Percentiles rank a stretch among this genome's conserved stretches.
Evolutionary conservation across 2,797 vertebrate genomes (phyloP).

Genomic region (Esox lucius): DNA sequence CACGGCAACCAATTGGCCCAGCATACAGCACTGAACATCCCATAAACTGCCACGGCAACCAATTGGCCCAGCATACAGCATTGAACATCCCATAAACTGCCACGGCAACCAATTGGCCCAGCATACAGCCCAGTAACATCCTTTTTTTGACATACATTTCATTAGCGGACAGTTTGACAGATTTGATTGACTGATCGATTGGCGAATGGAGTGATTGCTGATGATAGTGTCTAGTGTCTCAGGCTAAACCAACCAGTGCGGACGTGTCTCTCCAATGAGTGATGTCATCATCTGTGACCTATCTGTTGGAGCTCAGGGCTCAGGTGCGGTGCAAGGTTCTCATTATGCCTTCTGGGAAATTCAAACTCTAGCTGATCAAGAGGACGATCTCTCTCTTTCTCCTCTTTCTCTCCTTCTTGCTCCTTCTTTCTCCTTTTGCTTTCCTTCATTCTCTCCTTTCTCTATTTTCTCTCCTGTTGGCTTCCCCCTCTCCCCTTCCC

Average conservation of each 20-base stretch:
- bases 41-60: background rate
- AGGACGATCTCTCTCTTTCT: background rate
- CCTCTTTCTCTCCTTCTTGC: too few relatives aligned
- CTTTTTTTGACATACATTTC: too few relatives aligned
- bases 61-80: too few relatives aligned
- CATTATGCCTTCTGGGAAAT: background rate
- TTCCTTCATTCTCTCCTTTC: too few relatives aligned
- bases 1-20: background rate
- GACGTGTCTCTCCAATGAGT: background rate
- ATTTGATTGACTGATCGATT: background rate
- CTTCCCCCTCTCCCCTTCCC: background rate
- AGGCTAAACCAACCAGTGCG: background rate
- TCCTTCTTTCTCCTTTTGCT: too few relatives aligned
- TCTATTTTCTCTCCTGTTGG: background rate
- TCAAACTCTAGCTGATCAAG: background rate
- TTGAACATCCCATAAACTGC: background rate
- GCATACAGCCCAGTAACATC: too few relatives aligned
- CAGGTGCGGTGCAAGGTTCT: constrained; percentile 49
- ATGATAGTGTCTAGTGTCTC: background rate
- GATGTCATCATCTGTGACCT: background rate
- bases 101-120: background rate
- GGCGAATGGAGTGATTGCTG: background rate
- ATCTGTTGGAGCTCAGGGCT: constrained; percentile 15
- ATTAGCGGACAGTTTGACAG: too few relatives aligned
- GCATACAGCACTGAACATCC: too few relatives aligned